Conservation (phyloP, 1,140 invertebrate species). For the Neuroterus valhalla region DNA sequence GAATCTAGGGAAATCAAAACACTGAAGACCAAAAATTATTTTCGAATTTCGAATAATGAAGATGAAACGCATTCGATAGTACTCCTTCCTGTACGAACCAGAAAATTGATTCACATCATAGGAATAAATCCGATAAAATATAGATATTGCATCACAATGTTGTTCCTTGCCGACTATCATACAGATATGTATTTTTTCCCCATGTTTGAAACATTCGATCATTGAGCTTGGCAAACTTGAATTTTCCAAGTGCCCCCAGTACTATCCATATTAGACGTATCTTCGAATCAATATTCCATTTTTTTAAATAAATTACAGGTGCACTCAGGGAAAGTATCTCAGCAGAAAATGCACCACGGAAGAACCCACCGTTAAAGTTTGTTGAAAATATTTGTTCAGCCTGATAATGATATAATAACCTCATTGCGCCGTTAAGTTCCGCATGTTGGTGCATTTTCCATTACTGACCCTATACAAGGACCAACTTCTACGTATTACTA, state of each 20-base stretch:
- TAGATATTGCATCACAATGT: background rate
- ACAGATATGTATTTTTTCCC: background rate
- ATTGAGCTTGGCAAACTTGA: background rate
- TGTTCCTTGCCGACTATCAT: background rate
- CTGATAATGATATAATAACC: conserved; percentile 9
- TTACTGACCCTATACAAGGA: conserved; percentile 19
- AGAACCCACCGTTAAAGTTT: conserved; percentile 25
- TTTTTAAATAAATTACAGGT: conserved; percentile 21
- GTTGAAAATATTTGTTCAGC: conserved; percentile 15
- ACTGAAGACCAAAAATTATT: too few species aligned
- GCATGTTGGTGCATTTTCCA: conserved; percentile 29
- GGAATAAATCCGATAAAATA: too few species aligned
- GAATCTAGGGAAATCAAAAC: too few species aligned
- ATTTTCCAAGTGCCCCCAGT: background rate
- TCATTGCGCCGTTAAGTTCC: conserved; percentile 18
- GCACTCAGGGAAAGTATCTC: conserved; percentile 27
- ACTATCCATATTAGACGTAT: background rate
- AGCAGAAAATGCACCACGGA: conserved; percentile 28
- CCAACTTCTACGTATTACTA: background rate
- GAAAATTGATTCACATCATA: too few species aligned
- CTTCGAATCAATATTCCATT: conserved; percentile 2
- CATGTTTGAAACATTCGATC: background rate
- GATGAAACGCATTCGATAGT: too few species aligned
- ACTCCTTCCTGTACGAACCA: too few species aligned
- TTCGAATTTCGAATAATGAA: too few species aligned